Evolutionary conservation across 2,888 invertebrate species (phyloP).

Genomic region (Spilosoma lubricipeda): DNA sequence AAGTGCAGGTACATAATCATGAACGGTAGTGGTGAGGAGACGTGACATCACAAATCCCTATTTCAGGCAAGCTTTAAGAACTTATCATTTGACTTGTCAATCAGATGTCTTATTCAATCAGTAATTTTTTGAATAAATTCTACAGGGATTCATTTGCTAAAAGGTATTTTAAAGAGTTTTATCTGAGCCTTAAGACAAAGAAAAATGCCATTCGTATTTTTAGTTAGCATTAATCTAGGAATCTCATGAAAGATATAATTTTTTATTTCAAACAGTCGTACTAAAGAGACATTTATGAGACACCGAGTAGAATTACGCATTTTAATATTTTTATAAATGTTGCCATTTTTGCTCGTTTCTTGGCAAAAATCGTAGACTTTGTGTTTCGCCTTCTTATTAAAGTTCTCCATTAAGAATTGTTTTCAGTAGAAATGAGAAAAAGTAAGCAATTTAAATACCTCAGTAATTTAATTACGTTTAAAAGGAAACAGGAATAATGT

Average conservation of each 20-base stretch:
- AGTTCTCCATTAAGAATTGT: neutral
- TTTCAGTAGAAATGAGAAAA: constrained; percentile 10
- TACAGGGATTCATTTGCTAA: neutral
- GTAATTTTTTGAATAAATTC: neutral
- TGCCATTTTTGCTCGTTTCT: neutral
- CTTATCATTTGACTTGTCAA: neutral
- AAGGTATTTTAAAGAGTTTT: neutral
- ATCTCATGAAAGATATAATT: neutral
- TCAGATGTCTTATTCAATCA: neutral
- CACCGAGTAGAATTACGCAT: neutral
- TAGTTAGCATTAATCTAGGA: neutral
- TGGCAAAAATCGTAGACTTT: constrained; percentile 12
- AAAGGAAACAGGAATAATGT: neutral
- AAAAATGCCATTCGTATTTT: neutral
- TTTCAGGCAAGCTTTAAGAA: neutral
- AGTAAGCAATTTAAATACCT: neutral
- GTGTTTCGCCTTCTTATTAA: neutral
- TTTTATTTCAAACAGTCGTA: neutral
- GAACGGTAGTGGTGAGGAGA: no score
- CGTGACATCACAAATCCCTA: no score
- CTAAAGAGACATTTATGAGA: constrained; percentile 18
- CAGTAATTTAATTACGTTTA: neutral
- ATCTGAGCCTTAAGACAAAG: neutral
- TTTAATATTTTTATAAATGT: constrained; percentile 10
- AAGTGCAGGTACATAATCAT: no score